Base-by-base conservation (phyloP, 2,797 vertebrate genomes). In the Aeoliscus strigatus region DNA sequence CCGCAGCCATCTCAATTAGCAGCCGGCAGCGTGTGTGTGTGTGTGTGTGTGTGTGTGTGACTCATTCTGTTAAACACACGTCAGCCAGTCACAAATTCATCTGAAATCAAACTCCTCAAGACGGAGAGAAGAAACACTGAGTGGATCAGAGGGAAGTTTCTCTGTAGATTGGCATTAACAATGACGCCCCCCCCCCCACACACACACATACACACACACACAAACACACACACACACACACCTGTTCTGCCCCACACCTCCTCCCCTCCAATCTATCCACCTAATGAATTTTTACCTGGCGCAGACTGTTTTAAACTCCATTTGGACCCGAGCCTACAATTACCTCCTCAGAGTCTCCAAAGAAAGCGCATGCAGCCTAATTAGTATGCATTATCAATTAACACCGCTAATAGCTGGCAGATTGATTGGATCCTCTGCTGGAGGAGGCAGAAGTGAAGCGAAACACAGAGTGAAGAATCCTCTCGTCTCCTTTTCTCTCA, bases 311-410 rank as follows among this genome's bases (percentile, higher is more conserved):
- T 93, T 93, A 92, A 94, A 96, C 90, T 94, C 91, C 92, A 93
- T 93, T 96, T 96, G 93, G 94, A 96, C 88, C 87, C 79, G 89
- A 92, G 94, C 93, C 94, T 94, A 93, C 92, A 94, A 96, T 96
- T 94, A 94, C 93, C 92, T 96, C 94, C 92, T 93, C 91, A 89
- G 92, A 94, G 94, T 94, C 93, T 95, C 94, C 91, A 91, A 93
- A 95, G 93, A 92, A 96, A 93, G 92, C 85, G 91, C 86, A 89
- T 90, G 80, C 90, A 86, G 91, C 91, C 93, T 96, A 97, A 97
- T 97, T 97, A 97, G 94, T 97, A 97, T 96, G 94, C 94, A 96
- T 97, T 97, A 97, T 96, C 94, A 97, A 97, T 97, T 97, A 97
- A 94, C 91, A 91, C 92, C 94, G 91, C 93, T 97, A 97, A 97